Conservation (phyloP, 2,113 vertebrate genomes). For the Naja naja region DNA sequence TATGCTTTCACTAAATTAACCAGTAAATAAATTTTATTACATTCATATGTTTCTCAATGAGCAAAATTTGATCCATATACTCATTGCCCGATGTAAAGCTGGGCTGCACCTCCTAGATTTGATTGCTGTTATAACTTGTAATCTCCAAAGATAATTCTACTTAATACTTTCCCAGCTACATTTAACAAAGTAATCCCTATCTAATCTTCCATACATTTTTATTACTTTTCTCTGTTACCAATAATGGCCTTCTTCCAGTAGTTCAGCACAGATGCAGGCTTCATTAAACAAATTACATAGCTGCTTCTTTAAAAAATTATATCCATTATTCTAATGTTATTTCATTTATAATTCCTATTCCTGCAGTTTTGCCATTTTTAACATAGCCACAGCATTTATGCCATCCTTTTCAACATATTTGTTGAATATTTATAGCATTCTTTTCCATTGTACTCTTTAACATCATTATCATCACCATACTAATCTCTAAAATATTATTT, state of each 20-base stretch:
- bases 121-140: background rate
- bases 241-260: background rate
- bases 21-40: background rate
- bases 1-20: background rate
- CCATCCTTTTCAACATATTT: background rate
- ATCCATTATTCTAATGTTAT: background rate
- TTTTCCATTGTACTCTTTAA: background rate
- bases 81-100: background rate
- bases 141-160: background rate
- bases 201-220: background rate
- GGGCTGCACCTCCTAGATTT: background rate
- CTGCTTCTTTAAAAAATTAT: background rate
- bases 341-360: background rate
- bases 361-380: background rate
- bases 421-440: background rate
- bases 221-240: background rate
- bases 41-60: background rate
- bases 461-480: background rate
- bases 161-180: background rate
- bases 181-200: background rate
- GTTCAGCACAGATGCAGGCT: background rate
- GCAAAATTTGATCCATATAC: background rate
- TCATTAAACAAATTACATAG: background rate
- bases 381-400: background rate
- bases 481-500: background rate